Conservation (phyloP, 2,113 vertebrate species). For the Osmerus mordax region DNA sequence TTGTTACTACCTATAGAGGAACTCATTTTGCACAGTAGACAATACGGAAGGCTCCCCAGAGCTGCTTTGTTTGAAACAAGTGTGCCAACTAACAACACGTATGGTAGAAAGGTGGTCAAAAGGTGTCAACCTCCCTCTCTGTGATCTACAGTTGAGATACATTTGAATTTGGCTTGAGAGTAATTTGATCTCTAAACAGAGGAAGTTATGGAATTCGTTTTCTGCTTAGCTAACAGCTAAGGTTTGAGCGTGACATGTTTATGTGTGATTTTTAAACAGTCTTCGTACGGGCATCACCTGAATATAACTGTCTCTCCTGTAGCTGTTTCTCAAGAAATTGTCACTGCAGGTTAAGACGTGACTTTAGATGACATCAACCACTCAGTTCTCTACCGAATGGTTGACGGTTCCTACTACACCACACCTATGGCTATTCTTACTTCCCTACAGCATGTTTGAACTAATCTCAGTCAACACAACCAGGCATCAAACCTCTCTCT, state of each 20-base stretch:
- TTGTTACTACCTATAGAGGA: slow-evolving; percentile 3
- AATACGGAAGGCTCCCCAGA: slow-evolving; percentile 14
- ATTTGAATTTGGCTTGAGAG: not conserved
- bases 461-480: not conserved
- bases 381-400: not conserved
- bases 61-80: slow-evolving; percentile 11
- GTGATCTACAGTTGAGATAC: slow-evolving; percentile 23
- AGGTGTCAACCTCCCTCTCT: slow-evolving; percentile 23
- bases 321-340: slow-evolving; percentile 13
- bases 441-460: not conserved
- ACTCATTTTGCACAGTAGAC: slow-evolving; percentile 13
- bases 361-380: not conserved
- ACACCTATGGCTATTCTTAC: not conserved
- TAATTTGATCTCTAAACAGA: too few species aligned
- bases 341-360: slow-evolving; percentile 3
- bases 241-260: slow-evolving; percentile 6
- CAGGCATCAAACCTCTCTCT: not conserved
- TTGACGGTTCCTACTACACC: too few species aligned
- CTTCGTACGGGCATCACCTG: slow-evolving; percentile 69
- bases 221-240: not conserved
- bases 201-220: not conserved
- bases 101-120: slow-evolving; percentile 21
- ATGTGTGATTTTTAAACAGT: slow-evolving; percentile 71
- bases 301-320: slow-evolving; percentile 61
- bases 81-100: slow-evolving; percentile 8